Evolutionary conservation across 1,140 invertebrate genomes (phyloP).

Genomic region (Listronotus bonariensis): DNA sequence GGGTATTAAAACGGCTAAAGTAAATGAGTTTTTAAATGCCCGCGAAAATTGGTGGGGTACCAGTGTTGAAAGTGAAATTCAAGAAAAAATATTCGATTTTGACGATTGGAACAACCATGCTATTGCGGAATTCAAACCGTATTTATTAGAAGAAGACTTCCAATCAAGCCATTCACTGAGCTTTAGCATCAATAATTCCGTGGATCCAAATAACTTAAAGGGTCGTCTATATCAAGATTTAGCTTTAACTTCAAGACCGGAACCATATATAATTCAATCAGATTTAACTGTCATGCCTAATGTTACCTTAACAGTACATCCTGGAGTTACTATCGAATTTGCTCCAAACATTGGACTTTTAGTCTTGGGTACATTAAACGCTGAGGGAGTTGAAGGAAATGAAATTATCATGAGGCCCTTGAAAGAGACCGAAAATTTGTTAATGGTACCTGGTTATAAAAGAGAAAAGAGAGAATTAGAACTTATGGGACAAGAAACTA

Average conservation of each 20-base stretch:
- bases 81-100: slow-evolving; percentile 94
- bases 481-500: slow-evolving; percentile 58
- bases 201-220: slow-evolving; percentile 75
- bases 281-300: slow-evolving; percentile 98
- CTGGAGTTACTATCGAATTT: slow-evolving; percentile 93
- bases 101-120: slow-evolving; percentile 99
- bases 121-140: slow-evolving; percentile 87
- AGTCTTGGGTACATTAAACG: slow-evolving; percentile 89
- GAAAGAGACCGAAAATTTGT: slow-evolving; percentile 51
- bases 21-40: slow-evolving; percentile 87
- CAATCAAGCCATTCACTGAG: slow-evolving; percentile 76
- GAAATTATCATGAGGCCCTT: slow-evolving; percentile 86
- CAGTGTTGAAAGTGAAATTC: slow-evolving; percentile 70
- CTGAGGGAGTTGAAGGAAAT: slow-evolving; percentile 75
- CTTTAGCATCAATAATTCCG: slow-evolving; percentile 59
- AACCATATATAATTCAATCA: slow-evolving; percentile 82
- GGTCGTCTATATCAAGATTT: slow-evolving; percentile 81
- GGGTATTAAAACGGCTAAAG: slow-evolving; percentile 84
- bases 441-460: slow-evolving; percentile 33
- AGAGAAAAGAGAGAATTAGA: slow-evolving; percentile 58
- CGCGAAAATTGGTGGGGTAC: slow-evolving; percentile 97
- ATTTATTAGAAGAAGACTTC: slow-evolving; percentile 75
- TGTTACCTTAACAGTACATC: slow-evolving; percentile 81
- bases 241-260: slow-evolving; percentile 66
- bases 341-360: slow-evolving; percentile 96